Evolutionary conservation across 2,888 invertebrate species (phyloP).

Genomic region (Drosophila phalerata): DNA sequence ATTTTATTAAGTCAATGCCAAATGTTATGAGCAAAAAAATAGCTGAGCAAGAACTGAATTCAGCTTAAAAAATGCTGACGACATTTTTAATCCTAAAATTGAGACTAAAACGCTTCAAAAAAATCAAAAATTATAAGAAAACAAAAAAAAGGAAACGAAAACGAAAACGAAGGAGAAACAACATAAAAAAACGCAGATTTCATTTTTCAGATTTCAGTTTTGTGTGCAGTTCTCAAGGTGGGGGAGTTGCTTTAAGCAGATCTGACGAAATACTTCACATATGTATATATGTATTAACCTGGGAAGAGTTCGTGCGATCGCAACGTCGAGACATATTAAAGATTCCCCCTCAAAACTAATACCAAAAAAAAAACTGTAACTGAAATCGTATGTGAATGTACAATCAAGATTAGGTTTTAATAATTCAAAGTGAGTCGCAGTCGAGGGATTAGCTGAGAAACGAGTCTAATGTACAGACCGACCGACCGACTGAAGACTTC

Average conservation of each 20-base stretch:
- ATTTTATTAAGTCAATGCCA: conserved; percentile 69
- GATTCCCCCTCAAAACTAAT: conserved; percentile 23
- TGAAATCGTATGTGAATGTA: conserved; percentile 40
- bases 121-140: conserved; percentile 9
- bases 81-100: conserved; percentile 81
- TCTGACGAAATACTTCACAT: conserved; percentile 53
- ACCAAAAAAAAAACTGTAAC: conserved; percentile 42
- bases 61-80: conserved; percentile 78
- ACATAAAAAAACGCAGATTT: conserved; percentile 23
- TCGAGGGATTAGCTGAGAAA: conserved; percentile 71
- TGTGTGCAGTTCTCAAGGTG: conserved; percentile 56
- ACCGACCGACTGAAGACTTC: conserved; percentile 27
- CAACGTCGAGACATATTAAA: conserved; percentile 68
- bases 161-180: background rate
- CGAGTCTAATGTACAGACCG: conserved; percentile 52
- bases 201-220: conserved; percentile 32
- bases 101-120: conserved; percentile 63
- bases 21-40: conserved; percentile 35
- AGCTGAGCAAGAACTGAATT: conserved; percentile 48
- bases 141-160: conserved; percentile 16
- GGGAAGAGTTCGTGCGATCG: conserved; percentile 74
- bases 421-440: conserved; percentile 76
- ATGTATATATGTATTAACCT: conserved; percentile 35
- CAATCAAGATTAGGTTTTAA: conserved; percentile 80
- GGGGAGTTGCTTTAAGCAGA: conserved; percentile 41